phyloP scores from a whole-genome alignment of 92 coral and sea anemone genomes.

The Bergia puertoricense region DNA sequence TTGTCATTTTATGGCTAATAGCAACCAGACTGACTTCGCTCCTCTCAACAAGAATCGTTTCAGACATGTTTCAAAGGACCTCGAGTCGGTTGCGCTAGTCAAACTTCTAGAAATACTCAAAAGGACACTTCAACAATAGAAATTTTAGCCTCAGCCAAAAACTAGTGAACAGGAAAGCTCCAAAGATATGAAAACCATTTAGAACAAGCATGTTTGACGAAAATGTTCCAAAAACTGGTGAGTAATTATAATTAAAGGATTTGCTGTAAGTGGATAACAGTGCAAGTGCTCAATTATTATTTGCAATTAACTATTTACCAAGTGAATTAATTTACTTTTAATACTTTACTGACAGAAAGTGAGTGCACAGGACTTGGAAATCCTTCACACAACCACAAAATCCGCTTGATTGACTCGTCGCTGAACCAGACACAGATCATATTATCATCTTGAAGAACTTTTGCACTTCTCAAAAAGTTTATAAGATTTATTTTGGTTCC shows the following conservation, averaged over 20 bases:
- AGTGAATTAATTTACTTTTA: not conserved
- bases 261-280: not conserved
- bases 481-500: not conserved
- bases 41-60: not conserved
- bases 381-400: not conserved
- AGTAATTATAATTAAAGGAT: not conserved
- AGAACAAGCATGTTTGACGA: not conserved
- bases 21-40: not conserved
- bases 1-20: not conserved
- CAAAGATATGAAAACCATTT: not conserved
- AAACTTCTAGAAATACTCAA: too few relatives aligned
- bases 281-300: not conserved
- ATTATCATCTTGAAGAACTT: not conserved
- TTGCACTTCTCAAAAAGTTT: not conserved
- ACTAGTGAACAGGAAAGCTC: not conserved
- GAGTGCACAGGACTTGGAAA: not conserved
- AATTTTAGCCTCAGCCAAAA: not conserved
- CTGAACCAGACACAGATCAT: not conserved
- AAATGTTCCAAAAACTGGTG: not conserved
- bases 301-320: not conserved
- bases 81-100: not conserved
- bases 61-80: not conserved
- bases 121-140: not conserved
- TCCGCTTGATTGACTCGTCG: not conserved
- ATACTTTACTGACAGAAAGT: not conserved